These are phyloP conservation scores for Seriola rivoliana DNA, from an alignment of 2,113 vertebrate species.

Conservation along the genomic window DNA sequence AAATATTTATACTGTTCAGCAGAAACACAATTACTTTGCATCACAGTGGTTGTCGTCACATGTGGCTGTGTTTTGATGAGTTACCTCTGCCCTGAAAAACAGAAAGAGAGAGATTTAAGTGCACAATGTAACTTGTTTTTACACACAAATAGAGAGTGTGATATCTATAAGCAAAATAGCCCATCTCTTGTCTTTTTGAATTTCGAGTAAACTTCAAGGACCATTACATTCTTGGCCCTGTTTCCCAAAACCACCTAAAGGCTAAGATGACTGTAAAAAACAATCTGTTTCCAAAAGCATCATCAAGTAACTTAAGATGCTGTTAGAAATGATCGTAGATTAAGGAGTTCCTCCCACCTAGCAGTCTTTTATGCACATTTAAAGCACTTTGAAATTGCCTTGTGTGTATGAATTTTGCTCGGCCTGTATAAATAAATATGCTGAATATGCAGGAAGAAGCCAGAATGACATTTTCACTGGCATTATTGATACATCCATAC, in stretches of 20 bases:
- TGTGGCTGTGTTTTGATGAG: not conserved
- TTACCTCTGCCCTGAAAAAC: conserved; percentile 32
- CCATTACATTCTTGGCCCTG: not conserved
- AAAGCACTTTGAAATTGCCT: not conserved
- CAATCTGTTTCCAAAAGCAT: conserved; percentile 14
- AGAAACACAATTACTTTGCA: not conserved
- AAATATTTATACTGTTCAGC: not conserved
- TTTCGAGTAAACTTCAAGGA: not conserved
- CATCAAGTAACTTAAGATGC: not conserved
- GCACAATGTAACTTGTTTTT: not conserved
- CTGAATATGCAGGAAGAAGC: not conserved
- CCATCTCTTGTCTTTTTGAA: not conserved
- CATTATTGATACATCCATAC: not conserved
- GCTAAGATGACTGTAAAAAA: not conserved
- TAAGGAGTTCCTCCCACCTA: not conserved
- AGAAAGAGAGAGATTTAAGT: conserved; percentile 24
- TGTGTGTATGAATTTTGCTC: not conserved
- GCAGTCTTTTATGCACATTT: not conserved
- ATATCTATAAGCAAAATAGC: not conserved
- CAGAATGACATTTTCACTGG: not conserved
- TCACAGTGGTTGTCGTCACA: conserved; percentile 4
- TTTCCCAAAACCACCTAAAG: not conserved
- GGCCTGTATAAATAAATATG: not conserved
- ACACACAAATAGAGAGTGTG: not conserved
- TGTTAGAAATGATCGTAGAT: not conserved